phyloP scores from a whole-genome alignment of 2,113 vertebrate genomes.

The Porphyrio hochstetteri region DNA sequence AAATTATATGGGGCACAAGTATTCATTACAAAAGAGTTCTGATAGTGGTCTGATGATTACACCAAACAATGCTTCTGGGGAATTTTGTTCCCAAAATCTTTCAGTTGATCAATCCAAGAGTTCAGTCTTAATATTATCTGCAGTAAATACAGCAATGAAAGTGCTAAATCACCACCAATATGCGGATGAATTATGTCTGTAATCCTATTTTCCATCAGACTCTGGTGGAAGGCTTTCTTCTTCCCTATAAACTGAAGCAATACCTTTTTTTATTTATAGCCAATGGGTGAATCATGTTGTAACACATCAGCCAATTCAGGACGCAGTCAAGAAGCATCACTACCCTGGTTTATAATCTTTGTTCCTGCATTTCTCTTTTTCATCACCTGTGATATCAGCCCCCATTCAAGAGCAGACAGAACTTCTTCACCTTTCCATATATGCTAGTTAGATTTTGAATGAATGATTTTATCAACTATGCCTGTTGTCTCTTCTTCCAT shows the following conservation, averaged over 20 bases:
- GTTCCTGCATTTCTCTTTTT: not conserved
- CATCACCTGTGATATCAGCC: not conserved
- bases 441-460: not conserved
- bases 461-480: not conserved
- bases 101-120: not conserved
- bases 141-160: not conserved
- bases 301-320: not conserved
- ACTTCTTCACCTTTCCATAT: not conserved
- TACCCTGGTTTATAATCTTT: not conserved
- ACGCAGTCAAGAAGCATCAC: not conserved
- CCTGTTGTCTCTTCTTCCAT: not conserved
- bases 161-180: not conserved
- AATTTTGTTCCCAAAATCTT: conserved; percentile 4
- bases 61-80: not conserved
- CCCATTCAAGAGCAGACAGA: not conserved
- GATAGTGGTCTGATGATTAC: not conserved
- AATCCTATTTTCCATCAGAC: not conserved
- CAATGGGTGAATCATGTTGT: not conserved
- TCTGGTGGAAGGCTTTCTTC: not conserved
- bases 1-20: not conserved
- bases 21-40: not conserved
- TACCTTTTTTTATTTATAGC: not conserved
- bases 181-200: not conserved
- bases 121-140: not conserved
- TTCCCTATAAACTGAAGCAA: not conserved